A percentile compares a stretch with the other conserved stretches of the same genome.
These are phyloP conservation scores for Hipparchia semele DNA, from an alignment of 2,888 invertebrate species.

Conservation along the genomic window DNA sequence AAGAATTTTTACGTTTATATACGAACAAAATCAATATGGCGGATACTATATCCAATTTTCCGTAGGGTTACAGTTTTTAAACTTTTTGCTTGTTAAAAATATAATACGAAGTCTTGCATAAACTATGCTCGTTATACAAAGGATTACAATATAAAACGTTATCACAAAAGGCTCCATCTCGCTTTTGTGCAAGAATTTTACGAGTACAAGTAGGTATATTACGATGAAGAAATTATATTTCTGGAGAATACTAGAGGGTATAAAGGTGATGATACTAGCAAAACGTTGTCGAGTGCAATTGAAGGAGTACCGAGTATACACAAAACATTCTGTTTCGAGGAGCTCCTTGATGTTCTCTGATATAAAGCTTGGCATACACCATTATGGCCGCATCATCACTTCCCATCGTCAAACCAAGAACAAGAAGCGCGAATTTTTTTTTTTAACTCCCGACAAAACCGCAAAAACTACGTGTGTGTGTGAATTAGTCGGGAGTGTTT, in stretches of 20 bases:
- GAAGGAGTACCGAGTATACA: constrained; percentile 2
- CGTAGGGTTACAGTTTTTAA: too few species aligned
- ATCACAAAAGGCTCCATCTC: constrained; percentile 3
- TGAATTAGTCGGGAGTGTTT: too few species aligned
- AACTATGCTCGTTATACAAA: constrained; percentile 4
- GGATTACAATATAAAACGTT: constrained; percentile 7
- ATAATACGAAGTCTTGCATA: neutral
- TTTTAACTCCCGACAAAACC: too few species aligned
- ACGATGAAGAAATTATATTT: constrained; percentile 4
- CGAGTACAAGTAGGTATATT: too few species aligned
- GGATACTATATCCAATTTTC: too few species aligned
- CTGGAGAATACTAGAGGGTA: neutral
- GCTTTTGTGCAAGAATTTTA: constrained; percentile 8
- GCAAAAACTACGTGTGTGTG: too few species aligned
- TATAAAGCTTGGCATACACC: neutral
- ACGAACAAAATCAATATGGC: too few species aligned
- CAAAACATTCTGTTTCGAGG: constrained; percentile 6
- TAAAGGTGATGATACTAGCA: constrained; percentile 9
- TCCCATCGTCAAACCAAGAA: too few species aligned
- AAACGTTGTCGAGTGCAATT: neutral
- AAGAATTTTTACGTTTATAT: too few species aligned
- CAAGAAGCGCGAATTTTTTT: too few species aligned
- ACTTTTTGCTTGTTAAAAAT: too few species aligned
- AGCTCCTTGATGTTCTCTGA: constrained; percentile 8
- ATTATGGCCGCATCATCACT: too few species aligned